Evolutionary conservation across 1,140 invertebrate genomes (phyloP), one percentile per base, ranked within the genome.

Genomic region (Sycophila sp.): DNA sequence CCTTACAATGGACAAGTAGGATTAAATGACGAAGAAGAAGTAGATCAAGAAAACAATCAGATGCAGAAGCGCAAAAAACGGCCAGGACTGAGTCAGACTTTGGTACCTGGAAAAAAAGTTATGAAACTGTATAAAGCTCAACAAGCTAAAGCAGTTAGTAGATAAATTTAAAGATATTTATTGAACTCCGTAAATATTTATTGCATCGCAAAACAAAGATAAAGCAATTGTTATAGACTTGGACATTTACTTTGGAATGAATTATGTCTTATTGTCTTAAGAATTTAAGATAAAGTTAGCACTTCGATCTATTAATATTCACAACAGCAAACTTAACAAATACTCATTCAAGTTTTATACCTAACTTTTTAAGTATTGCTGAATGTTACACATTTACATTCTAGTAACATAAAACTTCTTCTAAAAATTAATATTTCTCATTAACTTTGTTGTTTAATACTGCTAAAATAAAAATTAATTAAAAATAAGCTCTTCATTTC

Each of bases 81-180:
- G 69, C 92, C 93, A 60, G 95, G 95, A 0, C 79, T 97, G 4
- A 89, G 90, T 13, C 90, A 94, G 78, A 88, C 86, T n/a, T 79
- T 97, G 19, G 85, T 94, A 28, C 95, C 95, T 38, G 91, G 94
- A 7, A 94, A 96, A 78, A 94, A 92, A 87, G 93, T 95, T 7
- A 89, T 96, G 78, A 94, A 94, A 84, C 88, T 91, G 81, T 94
- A 94, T 77, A 90, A 90, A 80, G 83, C 86, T 59, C 89, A 90
- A 75, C 87, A 89, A 79, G 77, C 83, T 38, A 87, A 87, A 73
- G 84, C 89, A 83, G 86, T 84, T 76, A 75, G 71, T 74, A 84
- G 83, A 82, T 85, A 83, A 83, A 79, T 76, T 72, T 58, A 58
- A 53, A 86, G 47, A 75, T 53, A 69, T 74, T 60, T 76, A 66